phyloP scores from a whole-genome alignment of 1,140 invertebrate genomes.

The Tetramorium alpestre region DNA sequence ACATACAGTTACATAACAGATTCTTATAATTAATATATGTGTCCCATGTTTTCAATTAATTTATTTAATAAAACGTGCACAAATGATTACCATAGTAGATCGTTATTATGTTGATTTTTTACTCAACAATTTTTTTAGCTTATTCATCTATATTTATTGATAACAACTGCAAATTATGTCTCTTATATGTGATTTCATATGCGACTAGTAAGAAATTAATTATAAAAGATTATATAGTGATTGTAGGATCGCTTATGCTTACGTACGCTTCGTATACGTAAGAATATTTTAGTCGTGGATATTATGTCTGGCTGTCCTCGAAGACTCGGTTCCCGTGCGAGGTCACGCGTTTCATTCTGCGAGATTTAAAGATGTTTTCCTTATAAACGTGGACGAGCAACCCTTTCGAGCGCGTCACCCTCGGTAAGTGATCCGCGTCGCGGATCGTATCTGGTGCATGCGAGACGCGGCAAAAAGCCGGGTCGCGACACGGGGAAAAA shows the following conservation, averaged over 20 bases:
- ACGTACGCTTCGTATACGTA: background rate
- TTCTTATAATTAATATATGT: background rate
- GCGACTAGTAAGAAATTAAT: background rate
- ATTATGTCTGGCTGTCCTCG: background rate
- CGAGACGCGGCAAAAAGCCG: background rate
- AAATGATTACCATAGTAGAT: background rate
- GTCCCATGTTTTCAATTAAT: background rate
- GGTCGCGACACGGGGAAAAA: background rate
- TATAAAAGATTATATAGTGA: background rate
- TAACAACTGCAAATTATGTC: background rate
- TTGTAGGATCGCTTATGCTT: background rate
- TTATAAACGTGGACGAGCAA: background rate
- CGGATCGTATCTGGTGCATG: conserved; percentile 51
- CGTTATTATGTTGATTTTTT: background rate
- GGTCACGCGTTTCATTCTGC: background rate
- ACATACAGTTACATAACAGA: background rate
- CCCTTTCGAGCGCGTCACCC: conserved; percentile 15
- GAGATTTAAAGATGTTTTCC: conserved; percentile 26
- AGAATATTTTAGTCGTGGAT: background rate
- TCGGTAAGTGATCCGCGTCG: conserved; percentile 32
- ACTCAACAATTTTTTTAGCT: background rate
- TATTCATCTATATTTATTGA: background rate
- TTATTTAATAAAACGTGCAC: background rate
- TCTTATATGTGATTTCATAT: background rate
- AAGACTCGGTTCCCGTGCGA: background rate